Evolutionary conservation across 1,140 invertebrate genomes (phyloP).

Genomic region (Hylyphantes graminicola): DNA sequence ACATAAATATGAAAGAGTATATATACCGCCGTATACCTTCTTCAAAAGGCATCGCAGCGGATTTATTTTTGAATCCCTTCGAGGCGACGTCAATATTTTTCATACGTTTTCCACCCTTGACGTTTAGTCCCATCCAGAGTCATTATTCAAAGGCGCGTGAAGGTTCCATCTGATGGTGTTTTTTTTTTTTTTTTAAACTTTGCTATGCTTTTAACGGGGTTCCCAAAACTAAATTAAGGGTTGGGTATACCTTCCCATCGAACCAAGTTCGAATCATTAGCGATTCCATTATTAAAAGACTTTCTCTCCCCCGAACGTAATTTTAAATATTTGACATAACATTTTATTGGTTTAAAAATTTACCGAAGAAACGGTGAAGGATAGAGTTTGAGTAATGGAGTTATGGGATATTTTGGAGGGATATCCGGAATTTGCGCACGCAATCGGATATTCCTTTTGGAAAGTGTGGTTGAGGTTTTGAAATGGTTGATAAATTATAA

Average conservation of each 20-base stretch:
- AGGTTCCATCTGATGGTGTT: background rate
- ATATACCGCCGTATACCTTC: background rate
- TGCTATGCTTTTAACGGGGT: background rate
- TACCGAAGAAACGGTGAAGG: background rate
- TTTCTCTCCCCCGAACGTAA: background rate
- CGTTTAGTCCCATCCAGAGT: slow-evolving; percentile 23
- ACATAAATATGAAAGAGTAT: slow-evolving; percentile 40
- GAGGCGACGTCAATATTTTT: slow-evolving; percentile 19
- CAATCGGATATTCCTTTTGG: too few relatives aligned
- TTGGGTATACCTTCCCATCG: slow-evolving; percentile 15
- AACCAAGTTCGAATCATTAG: slow-evolving; percentile 5
- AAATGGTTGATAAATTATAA: too few relatives aligned
- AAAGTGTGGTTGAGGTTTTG: too few relatives aligned
- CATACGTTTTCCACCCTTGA: background rate
- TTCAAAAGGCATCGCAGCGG: slow-evolving; percentile 15
- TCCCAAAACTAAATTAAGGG: slow-evolving; percentile 17
- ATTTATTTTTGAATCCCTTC: slow-evolving; percentile 20
- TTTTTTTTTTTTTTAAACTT: background rate
- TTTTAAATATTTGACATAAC: slow-evolving; percentile 12
- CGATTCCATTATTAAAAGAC: slow-evolving; percentile 29
- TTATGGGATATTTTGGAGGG: background rate
- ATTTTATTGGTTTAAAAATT: slow-evolving; percentile 6
- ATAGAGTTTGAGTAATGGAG: background rate
- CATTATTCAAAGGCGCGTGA: slow-evolving; percentile 43
- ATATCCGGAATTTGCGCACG: too few relatives aligned